Conservation (phyloP, 2,888 invertebrate species). For the Acronicta aceris region DNA sequence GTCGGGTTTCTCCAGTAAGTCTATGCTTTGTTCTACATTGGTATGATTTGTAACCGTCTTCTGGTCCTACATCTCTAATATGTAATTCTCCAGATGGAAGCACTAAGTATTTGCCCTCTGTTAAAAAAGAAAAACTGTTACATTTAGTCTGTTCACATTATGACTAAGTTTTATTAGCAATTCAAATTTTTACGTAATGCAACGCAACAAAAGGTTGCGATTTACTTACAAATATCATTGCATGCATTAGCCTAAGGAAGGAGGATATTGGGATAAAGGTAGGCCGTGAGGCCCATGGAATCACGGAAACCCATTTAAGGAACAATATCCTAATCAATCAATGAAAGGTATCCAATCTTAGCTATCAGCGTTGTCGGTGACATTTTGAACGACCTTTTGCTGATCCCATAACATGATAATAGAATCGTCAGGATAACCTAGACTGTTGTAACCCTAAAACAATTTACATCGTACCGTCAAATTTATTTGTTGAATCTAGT, state of each 20-base stretch:
- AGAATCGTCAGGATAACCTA: conserved; percentile 26
- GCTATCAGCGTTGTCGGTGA: conserved; percentile 22
- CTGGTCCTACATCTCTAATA: conserved; percentile 97
- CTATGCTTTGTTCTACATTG: conserved; percentile 98
- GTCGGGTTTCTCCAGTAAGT: conserved; percentile 96
- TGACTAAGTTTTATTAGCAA: conserved; percentile 22
- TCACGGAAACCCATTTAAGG: conserved; percentile 73
- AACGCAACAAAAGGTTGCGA: conserved; percentile 79
- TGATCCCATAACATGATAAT: conserved; percentile 15
- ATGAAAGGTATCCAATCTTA: conserved; percentile 17
- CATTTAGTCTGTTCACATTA: conserved; percentile 20
- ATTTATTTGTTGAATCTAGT: conserved; percentile 75
- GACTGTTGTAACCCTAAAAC: conserved; percentile 43
- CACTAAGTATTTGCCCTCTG: conserved; percentile 98
- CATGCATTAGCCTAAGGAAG: conserved; percentile 89
- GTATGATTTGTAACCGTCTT: conserved; percentile 97
- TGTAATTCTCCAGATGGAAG: conserved; percentile 98
- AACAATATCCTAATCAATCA: conserved; percentile 68
- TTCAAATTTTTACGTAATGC: conserved; percentile 41
- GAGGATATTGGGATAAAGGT: conserved; percentile 84
- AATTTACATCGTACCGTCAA: conserved; percentile 75
- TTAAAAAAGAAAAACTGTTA: conserved; percentile 42
- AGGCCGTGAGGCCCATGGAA: conserved; percentile 90
- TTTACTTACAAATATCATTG: conserved; percentile 83
- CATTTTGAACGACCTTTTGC: conserved; percentile 12